Base-by-base conservation (phyloP, 2,113 vertebrate species). In the Myxocyprinus asiaticus region DNA sequence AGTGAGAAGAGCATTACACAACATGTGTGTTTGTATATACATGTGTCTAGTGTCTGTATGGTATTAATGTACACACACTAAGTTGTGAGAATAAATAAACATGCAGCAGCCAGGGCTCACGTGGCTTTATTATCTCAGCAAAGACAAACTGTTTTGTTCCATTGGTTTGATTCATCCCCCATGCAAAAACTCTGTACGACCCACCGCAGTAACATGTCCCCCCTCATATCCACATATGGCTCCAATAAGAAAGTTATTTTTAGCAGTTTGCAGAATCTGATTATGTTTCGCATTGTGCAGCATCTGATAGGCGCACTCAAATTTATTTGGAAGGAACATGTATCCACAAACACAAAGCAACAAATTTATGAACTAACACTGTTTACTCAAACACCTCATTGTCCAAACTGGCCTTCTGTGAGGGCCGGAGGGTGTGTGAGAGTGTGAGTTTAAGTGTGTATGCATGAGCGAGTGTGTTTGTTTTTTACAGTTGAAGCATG, bases 1-100 rank as follows among this genome's bases (percentile, higher is more conserved):
- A 4, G 55, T 17, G 8, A 5, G 43, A 14, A 14, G 14, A 11
- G 17, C 9, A 5, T 65, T n/a, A 65, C 12, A 55, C 4, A 15
- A 62, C 43, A 15, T 58, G 17, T 56, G 22, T 33, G 76, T 63
- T 77, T 74, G 63, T 67, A 68, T 68, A 75, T 77, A 62, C 62
- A 47, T 64, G 72, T 63, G 33, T 69, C 67, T 78, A 80, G 48
- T 67, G 79, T 75, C 64, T 67, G 76, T 44, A 78, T 62, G 84
- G 33, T 85, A 84, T 84, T 78, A 81, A 59, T 61, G 53, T 79
- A 87, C 91, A 90, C 85, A 87, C 83, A 85, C 81, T 44, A 84
- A 92, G 90, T 33, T 33, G 22, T 90, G 89, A 92, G 89, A 89
- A 90, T 88, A 93, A 93, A 93, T 92, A 93, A 94, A 93, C 93